Percentiles rank a stretch among this genome's conserved stretches.
Conservation (phyloP, 2,113 vertebrate genomes). For the Sitta europaea region DNA sequence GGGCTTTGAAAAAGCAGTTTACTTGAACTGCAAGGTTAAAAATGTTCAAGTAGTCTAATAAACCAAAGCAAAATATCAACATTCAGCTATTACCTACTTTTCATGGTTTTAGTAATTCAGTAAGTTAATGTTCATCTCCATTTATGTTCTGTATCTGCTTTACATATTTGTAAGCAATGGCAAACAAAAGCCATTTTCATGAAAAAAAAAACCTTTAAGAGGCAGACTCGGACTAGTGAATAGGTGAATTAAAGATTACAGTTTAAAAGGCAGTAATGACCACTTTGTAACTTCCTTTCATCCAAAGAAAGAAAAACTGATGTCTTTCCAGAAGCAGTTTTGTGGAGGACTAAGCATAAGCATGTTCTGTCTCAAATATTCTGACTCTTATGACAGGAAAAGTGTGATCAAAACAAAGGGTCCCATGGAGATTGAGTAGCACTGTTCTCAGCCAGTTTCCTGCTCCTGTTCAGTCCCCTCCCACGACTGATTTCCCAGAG, state of each 20-base stretch:
- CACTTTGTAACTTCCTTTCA: background rate
- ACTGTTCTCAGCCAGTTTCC: background rate
- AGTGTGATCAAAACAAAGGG: background rate
- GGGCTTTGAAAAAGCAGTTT: background rate
- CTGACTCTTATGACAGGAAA: background rate
- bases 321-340: background rate
- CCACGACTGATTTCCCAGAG: background rate
- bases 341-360: background rate
- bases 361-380: background rate
- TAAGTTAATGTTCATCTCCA: background rate
- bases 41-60: background rate
- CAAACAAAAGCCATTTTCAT: background rate
- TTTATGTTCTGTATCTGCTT: background rate
- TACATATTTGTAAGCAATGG: background rate
- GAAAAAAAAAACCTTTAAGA: background rate
- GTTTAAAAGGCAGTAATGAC: background rate
- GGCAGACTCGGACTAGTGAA: background rate
- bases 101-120: background rate
- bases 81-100: background rate
- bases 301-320: background rate
- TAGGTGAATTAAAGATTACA: background rate
- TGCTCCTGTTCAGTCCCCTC: too few relatives aligned
- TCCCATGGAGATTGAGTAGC: background rate
- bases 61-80: background rate
- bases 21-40: background rate